A percentile compares a stretch with the other conserved stretches of the same genome.
phyloP scores from a whole-genome alignment of 2,888 invertebrate genomes.

The Nemapogon koenigi region DNA sequence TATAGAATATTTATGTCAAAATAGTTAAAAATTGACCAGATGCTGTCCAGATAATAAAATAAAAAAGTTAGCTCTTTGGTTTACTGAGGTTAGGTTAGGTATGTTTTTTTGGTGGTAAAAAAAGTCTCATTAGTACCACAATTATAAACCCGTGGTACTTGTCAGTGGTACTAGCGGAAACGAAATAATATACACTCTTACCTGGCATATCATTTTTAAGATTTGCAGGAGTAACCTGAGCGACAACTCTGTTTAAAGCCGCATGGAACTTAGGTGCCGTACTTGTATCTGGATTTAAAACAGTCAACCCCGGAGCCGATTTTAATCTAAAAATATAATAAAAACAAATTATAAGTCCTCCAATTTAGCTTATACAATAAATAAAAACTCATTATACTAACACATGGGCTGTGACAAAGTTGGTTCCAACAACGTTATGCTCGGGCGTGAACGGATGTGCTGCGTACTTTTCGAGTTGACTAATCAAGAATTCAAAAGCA shows the following conservation, averaged over 20 bases:
- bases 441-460: constrained; percentile 27
- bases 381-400: constrained; percentile 19
- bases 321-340: constrained; percentile 25
- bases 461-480: constrained; percentile 27
- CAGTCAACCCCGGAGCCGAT: constrained; percentile 35
- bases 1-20: no score
- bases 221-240: constrained; percentile 25
- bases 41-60: no score
- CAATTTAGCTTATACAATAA: no score
- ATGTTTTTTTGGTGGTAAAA: no score
- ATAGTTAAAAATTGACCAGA: no score
- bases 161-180: no score
- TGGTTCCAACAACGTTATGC: constrained; percentile 21
- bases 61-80: no score
- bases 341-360: constrained; percentile 3
- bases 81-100: no score
- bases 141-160: no score
- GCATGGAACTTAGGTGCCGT: constrained; percentile 22
- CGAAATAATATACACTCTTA: no score
- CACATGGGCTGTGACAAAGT: constrained; percentile 31
- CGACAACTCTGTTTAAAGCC: constrained; percentile 28
- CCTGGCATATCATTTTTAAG: constrained; percentile 30
- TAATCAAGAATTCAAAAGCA: constrained; percentile 36
- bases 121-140: no score
- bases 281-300: constrained; percentile 23